Evolutionary conservation across 1,140 invertebrate species (phyloP), one percentile per base, ranked within the genome.

Genomic region (Bombus difficillimus): DNA sequence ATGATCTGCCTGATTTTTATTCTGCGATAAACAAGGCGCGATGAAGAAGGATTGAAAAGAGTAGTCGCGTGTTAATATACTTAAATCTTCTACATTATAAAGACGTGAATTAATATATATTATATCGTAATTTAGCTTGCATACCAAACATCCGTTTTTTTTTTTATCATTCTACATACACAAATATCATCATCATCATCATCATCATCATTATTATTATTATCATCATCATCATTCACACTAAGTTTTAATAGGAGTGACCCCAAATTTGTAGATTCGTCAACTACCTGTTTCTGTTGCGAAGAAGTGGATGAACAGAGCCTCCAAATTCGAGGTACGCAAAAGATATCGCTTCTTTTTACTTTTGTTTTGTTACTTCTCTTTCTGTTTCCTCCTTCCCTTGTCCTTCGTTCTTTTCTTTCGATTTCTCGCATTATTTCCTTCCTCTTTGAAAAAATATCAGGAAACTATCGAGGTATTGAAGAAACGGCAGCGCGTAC

Each of bases 91-190:
- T 90, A 92, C 73, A 43, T 90, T 90, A 89, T 75, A 91, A 89
- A 88, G 89, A 92, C 80, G 84, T 83, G 84, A 91, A 90, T 91
- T 91, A 92, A 75, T 89, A 86, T 86, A 86, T 89, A 90, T 90
- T 92, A 88, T 90, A 87, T 85, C 84, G 85, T 91, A 90, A 91
- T 88, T 87, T 89, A 91, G 82, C 85, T 91, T 85, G 82, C 90
- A 92, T 88, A 92, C 59, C 84, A 86, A 92, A 92, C 87, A 88
- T 88, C 79, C 85, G 72, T 80, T 86, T 87, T 62, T 62, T 59
- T n/a, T 28, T 62, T 62, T 13, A 88, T 78, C 83, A 85, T 89
- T 86, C 91, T 85, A 86, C 87, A 87, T 92, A 92, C 86, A 89
- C 88, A 92, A 68, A 79, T 86, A 66, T 88, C 80, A 62, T n/a